Conservation (phyloP, 2,797 vertebrate genomes). For the Trachops cirrhosus region DNA sequence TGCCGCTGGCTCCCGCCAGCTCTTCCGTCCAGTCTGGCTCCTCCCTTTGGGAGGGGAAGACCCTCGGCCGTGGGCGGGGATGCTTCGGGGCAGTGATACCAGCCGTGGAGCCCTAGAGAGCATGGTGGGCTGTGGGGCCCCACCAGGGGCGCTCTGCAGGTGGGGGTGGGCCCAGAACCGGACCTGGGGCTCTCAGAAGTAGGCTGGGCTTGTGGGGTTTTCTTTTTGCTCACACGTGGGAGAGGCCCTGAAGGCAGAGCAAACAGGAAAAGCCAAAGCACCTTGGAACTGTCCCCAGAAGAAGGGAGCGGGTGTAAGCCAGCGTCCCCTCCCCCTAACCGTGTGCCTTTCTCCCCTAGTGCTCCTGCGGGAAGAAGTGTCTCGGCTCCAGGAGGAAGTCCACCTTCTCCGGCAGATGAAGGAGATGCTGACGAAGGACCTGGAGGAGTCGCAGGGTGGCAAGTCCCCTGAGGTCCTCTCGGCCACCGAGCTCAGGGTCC, state of each 20-base stretch:
- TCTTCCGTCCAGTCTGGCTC: accelerated
- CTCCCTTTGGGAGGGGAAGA: not conserved
- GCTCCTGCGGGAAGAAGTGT: slow-evolving; percentile 95
- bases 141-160: not conserved
- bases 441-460: slow-evolving; percentile 94
- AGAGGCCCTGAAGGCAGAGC: not conserved
- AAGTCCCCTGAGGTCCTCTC: slow-evolving; percentile 93
- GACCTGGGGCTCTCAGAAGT: not conserved
- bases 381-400: slow-evolving; percentile 96
- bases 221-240: accelerated
- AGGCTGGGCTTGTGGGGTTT: not conserved
- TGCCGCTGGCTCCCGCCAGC: not conserved
- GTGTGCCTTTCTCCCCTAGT: slow-evolving; percentile 83
- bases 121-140: accelerated
- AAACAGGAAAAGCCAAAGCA: not conserved
- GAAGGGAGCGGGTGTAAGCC: accelerated
- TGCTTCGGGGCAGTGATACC: accelerated
- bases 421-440: slow-evolving; percentile 96
- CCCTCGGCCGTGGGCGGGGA: accelerated
- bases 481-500: slow-evolving; percentile 94
- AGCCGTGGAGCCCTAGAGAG: accelerated
- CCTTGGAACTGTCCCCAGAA: not conserved
- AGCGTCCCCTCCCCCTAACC: slow-evolving; percentile 47
- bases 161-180: too few relatives aligned
- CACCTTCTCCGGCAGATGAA: slow-evolving; percentile 97